Evolutionary conservation across 2,888 invertebrate species (phyloP).

Genomic region (Rhingia campestris): DNA sequence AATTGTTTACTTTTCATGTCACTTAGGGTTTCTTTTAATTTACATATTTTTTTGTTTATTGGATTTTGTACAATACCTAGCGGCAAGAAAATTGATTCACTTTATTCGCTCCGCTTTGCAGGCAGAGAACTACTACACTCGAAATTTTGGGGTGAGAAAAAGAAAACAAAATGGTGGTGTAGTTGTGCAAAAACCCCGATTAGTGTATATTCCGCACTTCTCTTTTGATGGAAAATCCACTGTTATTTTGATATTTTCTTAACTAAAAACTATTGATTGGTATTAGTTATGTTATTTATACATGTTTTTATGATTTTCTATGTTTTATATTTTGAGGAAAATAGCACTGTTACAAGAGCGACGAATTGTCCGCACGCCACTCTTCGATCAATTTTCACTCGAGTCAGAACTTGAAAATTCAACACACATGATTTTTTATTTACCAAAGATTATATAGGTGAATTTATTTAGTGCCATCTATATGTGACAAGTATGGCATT

Average conservation of each 20-base stretch:
- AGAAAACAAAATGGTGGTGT: conserved; percentile 72
- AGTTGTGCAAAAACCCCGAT: conserved; percentile 46
- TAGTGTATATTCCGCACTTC: conserved; percentile 2
- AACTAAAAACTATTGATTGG: background rate
- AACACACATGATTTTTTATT: conserved; percentile 4
- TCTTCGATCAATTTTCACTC: conserved; percentile 69
- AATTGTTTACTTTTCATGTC: conserved; percentile 33
- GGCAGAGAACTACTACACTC: conserved; percentile 36
- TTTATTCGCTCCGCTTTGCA: conserved; percentile 29
- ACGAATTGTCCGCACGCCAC: conserved; percentile 57
- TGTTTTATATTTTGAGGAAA: conserved; percentile 7
- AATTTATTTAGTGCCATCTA: conserved; percentile 6
- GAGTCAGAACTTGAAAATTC: conserved; percentile 3
- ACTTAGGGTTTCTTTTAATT: background rate
- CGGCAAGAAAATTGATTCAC: conserved; percentile 27
- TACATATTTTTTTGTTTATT: conserved; percentile 2
- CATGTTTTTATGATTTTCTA: conserved; percentile 11
- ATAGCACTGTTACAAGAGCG: conserved; percentile 24
- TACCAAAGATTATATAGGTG: conserved; percentile 4
- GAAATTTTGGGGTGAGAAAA: conserved; percentile 60
- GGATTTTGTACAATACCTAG: background rate
- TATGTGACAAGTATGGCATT: background rate
- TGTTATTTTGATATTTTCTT: background rate
- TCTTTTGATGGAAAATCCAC: conserved; percentile 5
- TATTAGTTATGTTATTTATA: background rate